Percentiles rank a stretch among this genome's conserved stretches.
Evolutionary conservation across 2,797 vertebrate species (phyloP).

Genomic region (Zalophus californianus): DNA sequence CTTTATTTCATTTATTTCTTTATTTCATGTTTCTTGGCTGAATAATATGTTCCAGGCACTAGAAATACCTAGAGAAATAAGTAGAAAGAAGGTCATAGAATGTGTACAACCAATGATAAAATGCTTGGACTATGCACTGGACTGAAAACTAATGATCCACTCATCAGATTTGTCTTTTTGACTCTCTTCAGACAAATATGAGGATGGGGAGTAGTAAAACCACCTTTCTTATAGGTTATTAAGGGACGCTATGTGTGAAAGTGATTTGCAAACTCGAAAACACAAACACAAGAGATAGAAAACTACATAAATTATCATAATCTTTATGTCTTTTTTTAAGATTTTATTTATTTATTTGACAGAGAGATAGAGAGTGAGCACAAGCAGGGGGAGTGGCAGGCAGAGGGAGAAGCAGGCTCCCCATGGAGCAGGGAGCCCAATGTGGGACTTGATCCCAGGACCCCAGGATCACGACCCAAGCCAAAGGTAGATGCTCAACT

Average conservation of each 20-base stretch:
- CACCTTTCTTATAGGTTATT: not conserved
- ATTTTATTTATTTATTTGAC: not conserved
- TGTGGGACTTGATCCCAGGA: too few species aligned
- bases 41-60: not conserved
- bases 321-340: not conserved
- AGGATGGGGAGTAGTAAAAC: not conserved
- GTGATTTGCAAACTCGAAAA: not conserved
- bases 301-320: not conserved
- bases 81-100: not conserved
- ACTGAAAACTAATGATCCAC: not conserved
- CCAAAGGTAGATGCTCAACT: too few species aligned
- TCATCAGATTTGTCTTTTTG: not conserved
- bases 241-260: not conserved
- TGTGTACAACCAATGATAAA: not conserved
- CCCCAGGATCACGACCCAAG: too few species aligned
- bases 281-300: not conserved
- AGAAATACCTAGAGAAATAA: not conserved
- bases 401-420: too few species aligned
- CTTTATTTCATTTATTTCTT: not conserved
- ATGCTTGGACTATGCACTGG: too few species aligned
- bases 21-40: not conserved
- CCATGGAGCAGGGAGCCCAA: too few species aligned
- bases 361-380: too few species aligned
- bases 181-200: not conserved
- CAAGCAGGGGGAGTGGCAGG: too few species aligned